phyloP scores from a whole-genome alignment of 2,113 vertebrate genomes.

The Nesogale talazaci region DNA sequence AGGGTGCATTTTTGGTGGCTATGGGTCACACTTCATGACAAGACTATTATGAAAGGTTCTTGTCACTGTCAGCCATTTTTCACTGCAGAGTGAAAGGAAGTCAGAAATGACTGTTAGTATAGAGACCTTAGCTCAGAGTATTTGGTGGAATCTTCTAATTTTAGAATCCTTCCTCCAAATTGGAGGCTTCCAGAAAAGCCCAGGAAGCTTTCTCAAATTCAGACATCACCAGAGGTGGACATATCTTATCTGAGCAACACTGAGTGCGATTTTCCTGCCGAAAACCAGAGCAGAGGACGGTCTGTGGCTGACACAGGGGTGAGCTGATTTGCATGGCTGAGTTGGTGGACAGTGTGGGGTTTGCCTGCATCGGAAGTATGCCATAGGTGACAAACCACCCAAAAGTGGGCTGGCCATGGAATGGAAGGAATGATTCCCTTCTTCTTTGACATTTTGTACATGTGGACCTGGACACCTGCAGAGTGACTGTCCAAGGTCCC shows the following conservation, averaged over 20 bases:
- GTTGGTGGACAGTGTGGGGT: neutral
- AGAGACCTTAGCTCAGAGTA: neutral
- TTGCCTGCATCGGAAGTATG: neutral
- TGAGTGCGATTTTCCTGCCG: no score
- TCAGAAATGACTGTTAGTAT: neutral
- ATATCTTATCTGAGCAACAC: neutral
- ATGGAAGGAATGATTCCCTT: no score
- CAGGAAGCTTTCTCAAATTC: neutral
- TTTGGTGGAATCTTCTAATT: neutral
- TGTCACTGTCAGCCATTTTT: neutral
- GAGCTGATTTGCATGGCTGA: neutral
- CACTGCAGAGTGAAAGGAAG: neutral
- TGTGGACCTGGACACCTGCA: neutral
- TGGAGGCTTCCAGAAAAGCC: neutral
- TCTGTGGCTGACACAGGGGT: neutral
- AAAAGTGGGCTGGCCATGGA: neutral
- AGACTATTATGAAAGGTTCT: neutral
- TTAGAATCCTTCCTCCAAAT: neutral
- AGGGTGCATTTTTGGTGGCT: neutral
- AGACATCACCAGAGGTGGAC: neutral
- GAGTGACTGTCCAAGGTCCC: neutral
- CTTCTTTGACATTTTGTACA: neutral
- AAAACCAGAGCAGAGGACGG: neutral
- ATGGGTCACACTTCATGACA: neutral
- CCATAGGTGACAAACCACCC: neutral